Evolutionary conservation across 2,888 invertebrate genomes (phyloP).

Genomic region (Lasioglossum malachurum): DNA sequence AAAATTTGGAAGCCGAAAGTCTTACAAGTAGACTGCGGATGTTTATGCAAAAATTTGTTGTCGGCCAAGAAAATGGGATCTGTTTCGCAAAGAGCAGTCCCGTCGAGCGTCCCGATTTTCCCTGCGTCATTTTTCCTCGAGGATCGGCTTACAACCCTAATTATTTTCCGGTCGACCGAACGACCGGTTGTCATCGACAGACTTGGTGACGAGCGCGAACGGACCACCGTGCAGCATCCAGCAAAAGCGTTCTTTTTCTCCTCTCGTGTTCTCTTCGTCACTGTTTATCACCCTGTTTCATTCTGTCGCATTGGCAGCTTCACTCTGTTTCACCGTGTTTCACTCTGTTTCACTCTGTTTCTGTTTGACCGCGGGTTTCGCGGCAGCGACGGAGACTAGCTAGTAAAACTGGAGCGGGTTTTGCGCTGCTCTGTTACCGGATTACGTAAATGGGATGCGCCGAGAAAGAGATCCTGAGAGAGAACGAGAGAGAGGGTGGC

Average conservation of each 20-base stretch:
- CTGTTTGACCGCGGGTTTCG: neutral
- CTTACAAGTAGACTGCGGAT: too few species aligned
- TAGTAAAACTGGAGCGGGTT: constrained; percentile 36
- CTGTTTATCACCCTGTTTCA: neutral
- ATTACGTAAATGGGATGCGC: constrained; percentile 43
- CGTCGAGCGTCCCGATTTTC: neutral
- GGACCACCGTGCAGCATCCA: constrained; percentile 66
- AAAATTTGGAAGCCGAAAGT: too few species aligned
- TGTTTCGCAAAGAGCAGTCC: neutral
- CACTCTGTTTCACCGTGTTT: neutral
- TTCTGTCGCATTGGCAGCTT: neutral
- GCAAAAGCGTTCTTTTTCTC: neutral
- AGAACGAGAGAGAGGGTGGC: neutral
- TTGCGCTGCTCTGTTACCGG: constrained; percentile 18
- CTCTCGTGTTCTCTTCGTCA: neutral
- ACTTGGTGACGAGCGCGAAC: constrained; percentile 62
- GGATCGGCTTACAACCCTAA: constrained; percentile 55
- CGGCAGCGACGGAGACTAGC: neutral
- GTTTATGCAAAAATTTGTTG: too few species aligned
- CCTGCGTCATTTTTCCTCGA: neutral
- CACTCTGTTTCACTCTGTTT: neutral
- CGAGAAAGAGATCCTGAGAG: neutral
- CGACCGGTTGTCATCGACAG: constrained; percentile 73
- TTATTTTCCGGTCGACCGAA: constrained; percentile 63
- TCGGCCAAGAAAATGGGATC: neutral